Evolutionary conservation across 2,113 vertebrate species (phyloP), one percentile per base, ranked within the genome.

Genomic region (Scomber colias): DNA sequence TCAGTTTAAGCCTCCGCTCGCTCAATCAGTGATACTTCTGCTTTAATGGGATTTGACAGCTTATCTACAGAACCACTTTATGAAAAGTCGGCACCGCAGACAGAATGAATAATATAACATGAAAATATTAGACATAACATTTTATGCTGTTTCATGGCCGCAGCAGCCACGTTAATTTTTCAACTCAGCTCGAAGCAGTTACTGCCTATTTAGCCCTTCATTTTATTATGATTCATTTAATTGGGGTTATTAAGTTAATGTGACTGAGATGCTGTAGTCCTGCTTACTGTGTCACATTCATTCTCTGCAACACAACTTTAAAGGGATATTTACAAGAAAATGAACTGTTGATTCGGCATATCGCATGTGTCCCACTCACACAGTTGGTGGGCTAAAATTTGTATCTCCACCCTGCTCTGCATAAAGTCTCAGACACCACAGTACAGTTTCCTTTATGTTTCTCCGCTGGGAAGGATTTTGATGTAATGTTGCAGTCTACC

Each of bases 11-110:
- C 71, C 56, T 84, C 79, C 76, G 50, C 70, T 81, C 76, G 62
- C 74, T 87, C 83, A 69, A 53, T 88, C 77, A 79, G 56, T 48
- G 72, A 84, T 69, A 82, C 74, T 83, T 79, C 40, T 68, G 15
- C 77, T 82, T 49, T 82, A 88, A 90, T 87, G 65, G 57, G 77
- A 90, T 89, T 90, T 84, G 89, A 90, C 87, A 82, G 79, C 79
- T 89, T 85, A 90, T 91, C 82, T 84, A 46, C 24, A 27, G 24
- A 27, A 27, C 57, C 79, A 72, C 75, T 89, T 87, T 75, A 77
- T 79, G 84, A 86, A 80, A 80, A 83, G 55, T 83, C 64, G 68
- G 53, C 63, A 49, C 71, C 40, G 21, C 82, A 76, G 75, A 88
- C 78, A 72, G 77, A 84, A 81, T 85, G 56, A 88, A 84, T 87